Base-by-base conservation (phyloP, 2,888 invertebrate genomes). In the Noctua fimbriata region DNA sequence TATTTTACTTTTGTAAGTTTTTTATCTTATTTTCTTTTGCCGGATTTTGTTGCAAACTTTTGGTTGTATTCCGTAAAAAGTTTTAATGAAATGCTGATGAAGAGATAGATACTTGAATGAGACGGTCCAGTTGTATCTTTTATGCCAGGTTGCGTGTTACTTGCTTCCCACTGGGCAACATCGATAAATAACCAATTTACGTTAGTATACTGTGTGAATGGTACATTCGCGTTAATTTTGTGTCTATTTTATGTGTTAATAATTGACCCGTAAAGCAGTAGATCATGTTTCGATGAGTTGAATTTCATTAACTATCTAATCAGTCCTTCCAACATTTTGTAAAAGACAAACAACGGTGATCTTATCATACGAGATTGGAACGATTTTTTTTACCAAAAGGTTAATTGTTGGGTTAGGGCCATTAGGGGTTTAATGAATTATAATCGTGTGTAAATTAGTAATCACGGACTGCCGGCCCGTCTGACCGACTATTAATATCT, bases 51-150 rank as follows among this genome's bases (percentile, higher is more conserved):
- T 70, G 52, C 28, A 65, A 86, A 78, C 76, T 72, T 63, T 5
- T 41, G 21, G 60, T 75, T 74, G 69, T 76, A 67, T 63, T 65
- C 28, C 47, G 12, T 52, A 52, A 75, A 83, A 86, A 86, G 76
- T 86, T 86, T 79, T 84, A 86, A 86, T 86, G 74, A 84, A 86
- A 82, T 75, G 72, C 70, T 69, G 74, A 79, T 77, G 41, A 78
- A 76, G 44, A 76, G 69, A 76, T 74, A 66, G 69, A 73, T 74
- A 36, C 76, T 80, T 78, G 66, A 73, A 72, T 60, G 47, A 58
- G n/a, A 24, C 63, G 12, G n/a, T 73, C 49, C 6, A 67, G 58
- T 75, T 58, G 10, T 66, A 58, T 47, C 58, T 24, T 65, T 80
- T 74, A 28, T 58, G 21, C n/a, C 21, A 44, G 58, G 32, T 63